These are phyloP conservation scores for Aix galericulata DNA, from an alignment of 2,113 vertebrate genomes.

Conservation along the genomic window DNA sequence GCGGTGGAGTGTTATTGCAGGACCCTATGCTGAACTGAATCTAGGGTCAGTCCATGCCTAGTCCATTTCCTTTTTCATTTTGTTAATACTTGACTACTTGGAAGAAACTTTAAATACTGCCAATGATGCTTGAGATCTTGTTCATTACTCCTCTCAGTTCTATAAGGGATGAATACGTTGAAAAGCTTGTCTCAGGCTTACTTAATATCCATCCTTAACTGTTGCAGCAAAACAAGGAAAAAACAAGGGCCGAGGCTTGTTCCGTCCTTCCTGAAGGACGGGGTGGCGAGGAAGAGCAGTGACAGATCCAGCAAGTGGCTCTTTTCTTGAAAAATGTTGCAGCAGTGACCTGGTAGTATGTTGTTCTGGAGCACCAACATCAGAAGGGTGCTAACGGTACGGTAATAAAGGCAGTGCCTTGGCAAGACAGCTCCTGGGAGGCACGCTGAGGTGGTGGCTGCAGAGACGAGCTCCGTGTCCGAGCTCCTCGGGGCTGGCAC, in stretches of 20 bases:
- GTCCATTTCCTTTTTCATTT: not conserved
- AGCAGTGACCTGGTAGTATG: not conserved
- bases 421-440: conserved; percentile 31
- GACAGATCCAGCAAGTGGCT: not conserved
- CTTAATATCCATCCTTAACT: not conserved
- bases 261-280: not conserved
- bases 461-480: not conserved
- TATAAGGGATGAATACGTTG: not conserved
- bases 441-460: not conserved
- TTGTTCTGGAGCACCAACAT: not conserved
- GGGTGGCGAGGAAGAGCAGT: not conserved
- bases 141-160: not conserved
- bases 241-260: not conserved
- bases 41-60: not conserved
- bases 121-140: not conserved
- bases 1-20: not conserved
- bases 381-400: conserved; percentile 1
- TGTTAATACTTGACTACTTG: not conserved
- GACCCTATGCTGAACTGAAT: not conserved
- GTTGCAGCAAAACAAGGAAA: not conserved
- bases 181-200: not conserved
- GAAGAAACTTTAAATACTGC: conserved; percentile 22
- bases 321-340: conserved; percentile 52
- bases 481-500: not conserved
- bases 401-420: conserved; percentile 25